Conservation (phyloP, 2,888 invertebrate species). For the Synergus gifuensis region DNA sequence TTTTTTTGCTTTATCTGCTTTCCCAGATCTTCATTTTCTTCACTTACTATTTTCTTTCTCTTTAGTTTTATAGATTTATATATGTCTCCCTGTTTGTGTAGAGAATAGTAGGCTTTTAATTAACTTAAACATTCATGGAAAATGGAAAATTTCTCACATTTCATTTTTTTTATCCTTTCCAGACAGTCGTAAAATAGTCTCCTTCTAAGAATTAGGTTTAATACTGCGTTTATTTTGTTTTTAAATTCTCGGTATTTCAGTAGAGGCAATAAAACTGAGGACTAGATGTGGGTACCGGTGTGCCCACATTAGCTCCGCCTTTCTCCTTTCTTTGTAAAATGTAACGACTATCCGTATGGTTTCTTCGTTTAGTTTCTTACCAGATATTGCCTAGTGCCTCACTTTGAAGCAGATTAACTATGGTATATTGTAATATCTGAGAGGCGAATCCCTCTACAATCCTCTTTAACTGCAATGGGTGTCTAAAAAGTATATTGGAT, state of each 20-base stretch:
- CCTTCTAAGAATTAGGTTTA: too few relatives aligned
- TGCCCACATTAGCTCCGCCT: slow-evolving; percentile 24
- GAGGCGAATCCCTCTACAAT: not conserved
- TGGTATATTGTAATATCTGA: too few relatives aligned
- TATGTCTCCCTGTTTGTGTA: too few relatives aligned
- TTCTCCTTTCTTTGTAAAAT: slow-evolving; percentile 1
- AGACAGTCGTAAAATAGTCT: too few relatives aligned
- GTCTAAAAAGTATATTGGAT: not conserved
- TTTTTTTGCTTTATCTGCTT: not conserved
- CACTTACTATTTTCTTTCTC: not conserved
- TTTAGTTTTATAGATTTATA: not conserved
- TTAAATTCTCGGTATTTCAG: not conserved
- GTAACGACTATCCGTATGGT: not conserved
- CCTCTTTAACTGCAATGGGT: not conserved
- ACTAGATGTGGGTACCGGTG: slow-evolving; percentile 12
- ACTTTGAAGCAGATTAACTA: too few relatives aligned
- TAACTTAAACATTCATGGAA: too few relatives aligned
- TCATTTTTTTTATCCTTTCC: not conserved
- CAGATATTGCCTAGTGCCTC: not conserved
- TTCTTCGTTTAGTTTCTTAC: slow-evolving; percentile 26
- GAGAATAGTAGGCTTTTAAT: not conserved
- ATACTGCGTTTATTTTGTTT: not conserved
- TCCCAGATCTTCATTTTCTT: not conserved
- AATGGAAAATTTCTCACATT: not conserved
- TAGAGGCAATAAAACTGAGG: not conserved